Conservation (phyloP, 2,888 invertebrate species). For the Apamea monoglypha region DNA sequence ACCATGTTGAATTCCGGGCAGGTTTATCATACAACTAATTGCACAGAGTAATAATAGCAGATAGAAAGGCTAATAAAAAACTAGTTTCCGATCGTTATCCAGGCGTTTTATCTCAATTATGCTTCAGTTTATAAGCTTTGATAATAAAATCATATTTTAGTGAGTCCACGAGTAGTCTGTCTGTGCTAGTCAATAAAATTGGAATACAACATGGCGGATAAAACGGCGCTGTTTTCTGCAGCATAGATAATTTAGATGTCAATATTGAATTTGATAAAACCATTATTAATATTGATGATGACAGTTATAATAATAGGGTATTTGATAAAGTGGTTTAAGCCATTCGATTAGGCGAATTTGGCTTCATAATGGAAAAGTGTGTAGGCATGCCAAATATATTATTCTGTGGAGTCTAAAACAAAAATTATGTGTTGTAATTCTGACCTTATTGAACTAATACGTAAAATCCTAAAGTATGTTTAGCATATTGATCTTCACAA, state of each 20-base stretch:
- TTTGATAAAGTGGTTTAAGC: conserved; percentile 34
- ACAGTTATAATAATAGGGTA: conserved; percentile 39
- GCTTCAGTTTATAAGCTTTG: conserved; percentile 41
- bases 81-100: conserved; percentile 70
- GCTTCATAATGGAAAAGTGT: conserved; percentile 32
- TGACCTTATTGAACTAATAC: conserved; percentile 26
- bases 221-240: conserved; percentile 42
- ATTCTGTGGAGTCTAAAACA: conserved; percentile 22
- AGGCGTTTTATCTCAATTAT: conserved; percentile 66
- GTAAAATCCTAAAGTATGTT: background rate
- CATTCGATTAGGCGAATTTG: conserved; percentile 30
- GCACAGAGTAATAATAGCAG: conserved; percentile 70
- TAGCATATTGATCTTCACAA: background rate
- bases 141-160: conserved; percentile 68
- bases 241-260: conserved; percentile 45
- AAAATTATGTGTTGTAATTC: conserved; percentile 18
- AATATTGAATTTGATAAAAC: conserved; percentile 39
- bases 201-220: conserved; percentile 41
- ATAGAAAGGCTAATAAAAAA: conserved; percentile 73
- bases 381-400: conserved; percentile 32
- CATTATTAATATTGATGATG: conserved; percentile 45
- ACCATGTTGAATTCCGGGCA: conserved; percentile 58
- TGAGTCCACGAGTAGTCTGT: conserved; percentile 59
- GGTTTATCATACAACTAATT: conserved; percentile 70
- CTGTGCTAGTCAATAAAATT: conserved; percentile 58